Percentiles rank a stretch among this genome's conserved stretches.
Evolutionary conservation across 2,797 vertebrate genomes (phyloP).

Genomic region (Smutsia temminckii): DNA sequence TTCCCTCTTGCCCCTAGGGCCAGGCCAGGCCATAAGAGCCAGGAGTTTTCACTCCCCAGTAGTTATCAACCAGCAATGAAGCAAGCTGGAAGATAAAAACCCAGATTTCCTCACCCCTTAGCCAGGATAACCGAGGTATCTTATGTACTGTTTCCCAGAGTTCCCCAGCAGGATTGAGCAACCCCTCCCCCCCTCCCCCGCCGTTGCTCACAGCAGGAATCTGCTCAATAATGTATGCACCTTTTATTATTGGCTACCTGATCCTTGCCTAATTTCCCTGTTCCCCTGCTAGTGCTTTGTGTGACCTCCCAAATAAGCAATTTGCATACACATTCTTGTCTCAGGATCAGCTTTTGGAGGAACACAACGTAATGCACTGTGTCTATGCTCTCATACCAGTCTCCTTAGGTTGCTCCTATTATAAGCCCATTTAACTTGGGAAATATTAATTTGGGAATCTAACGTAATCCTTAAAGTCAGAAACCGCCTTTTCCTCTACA

Average conservation of each 20-base stretch:
- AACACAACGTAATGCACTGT: background rate
- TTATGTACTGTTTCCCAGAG: background rate
- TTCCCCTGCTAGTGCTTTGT: background rate
- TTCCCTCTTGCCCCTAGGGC: background rate
- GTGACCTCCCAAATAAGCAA: background rate
- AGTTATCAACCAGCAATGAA: background rate
- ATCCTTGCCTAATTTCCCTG: background rate
- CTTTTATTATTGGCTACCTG: slow-evolving; percentile 17
- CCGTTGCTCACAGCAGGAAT: background rate
- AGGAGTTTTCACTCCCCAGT: background rate
- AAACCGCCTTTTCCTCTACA: background rate
- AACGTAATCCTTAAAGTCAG: background rate
- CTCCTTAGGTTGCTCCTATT: background rate
- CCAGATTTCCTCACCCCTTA: background rate
- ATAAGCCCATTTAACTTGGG: background rate
- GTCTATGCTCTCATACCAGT: background rate
- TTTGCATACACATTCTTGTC: background rate
- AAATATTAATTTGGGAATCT: background rate
- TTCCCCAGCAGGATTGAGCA: background rate
- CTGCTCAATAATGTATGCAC: background rate
- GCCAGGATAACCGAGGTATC: background rate
- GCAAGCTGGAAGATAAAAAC: background rate
- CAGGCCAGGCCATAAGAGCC: background rate
- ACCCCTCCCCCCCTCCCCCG: no score
- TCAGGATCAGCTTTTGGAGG: background rate